A percentile compares a stretch with the other conserved stretches of the same genome.
Conservation (phyloP, 2,888 invertebrate species). For the Elgonia sp. region DNA sequence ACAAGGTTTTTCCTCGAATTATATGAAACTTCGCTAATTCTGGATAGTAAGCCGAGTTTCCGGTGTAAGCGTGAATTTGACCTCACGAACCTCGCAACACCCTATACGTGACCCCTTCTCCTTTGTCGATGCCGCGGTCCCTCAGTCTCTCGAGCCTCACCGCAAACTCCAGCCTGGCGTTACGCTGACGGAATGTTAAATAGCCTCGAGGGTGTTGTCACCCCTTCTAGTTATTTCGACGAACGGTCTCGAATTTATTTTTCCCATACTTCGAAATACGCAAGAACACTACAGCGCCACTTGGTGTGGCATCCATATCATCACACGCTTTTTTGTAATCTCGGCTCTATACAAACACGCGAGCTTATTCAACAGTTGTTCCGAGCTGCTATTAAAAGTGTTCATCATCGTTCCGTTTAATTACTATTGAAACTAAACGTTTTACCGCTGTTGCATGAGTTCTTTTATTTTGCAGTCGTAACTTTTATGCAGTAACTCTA, state of each 20-base stretch:
- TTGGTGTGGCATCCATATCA: conserved; percentile 62
- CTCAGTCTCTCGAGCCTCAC: conserved; percentile 57
- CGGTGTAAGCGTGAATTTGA: conserved; percentile 57
- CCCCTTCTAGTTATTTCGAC: conserved; percentile 59
- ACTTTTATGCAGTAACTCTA: no score
- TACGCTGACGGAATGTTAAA: conserved; percentile 72
- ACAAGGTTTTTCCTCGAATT: conserved; percentile 61
- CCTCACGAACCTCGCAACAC: conserved; percentile 43
- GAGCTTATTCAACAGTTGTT: conserved; percentile 54
- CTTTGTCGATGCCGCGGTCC: conserved; percentile 50
- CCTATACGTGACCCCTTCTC: conserved; percentile 35
- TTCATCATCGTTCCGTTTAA: conserved; percentile 48
- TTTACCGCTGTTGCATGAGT: not conserved
- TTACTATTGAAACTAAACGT: conserved; percentile 19
- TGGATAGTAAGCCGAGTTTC: conserved; percentile 33
- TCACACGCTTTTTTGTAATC: conserved; percentile 56
- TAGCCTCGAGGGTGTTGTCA: conserved; percentile 69
- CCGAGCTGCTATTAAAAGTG: conserved; percentile 31
- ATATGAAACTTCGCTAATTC: conserved; percentile 59
- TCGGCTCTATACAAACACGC: conserved; percentile 42
- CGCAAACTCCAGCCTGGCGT: conserved; percentile 66
- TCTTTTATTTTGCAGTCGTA: not conserved
- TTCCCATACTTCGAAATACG: conserved; percentile 62
- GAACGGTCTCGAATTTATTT: conserved; percentile 66
- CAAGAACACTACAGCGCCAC: conserved; percentile 41